A percentile compares a stretch with the other conserved stretches of the same genome.
Conservation (phyloP, 2,888 invertebrate genomes). For the Lepidocyrtoides sp. region DNA sequence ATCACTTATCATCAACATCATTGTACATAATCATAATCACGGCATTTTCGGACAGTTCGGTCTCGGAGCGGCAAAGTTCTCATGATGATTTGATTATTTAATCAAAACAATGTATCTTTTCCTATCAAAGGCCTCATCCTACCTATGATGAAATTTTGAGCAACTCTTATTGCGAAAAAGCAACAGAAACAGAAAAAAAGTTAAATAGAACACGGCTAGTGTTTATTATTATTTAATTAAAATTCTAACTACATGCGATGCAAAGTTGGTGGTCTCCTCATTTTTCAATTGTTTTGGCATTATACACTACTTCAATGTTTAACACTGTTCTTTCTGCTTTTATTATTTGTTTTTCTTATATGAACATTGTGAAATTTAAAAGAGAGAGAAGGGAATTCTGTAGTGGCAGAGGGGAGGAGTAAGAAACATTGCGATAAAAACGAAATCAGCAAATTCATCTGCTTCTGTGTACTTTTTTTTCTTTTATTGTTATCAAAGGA, state of each 20-base stretch:
- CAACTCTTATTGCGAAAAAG: constrained; percentile 3
- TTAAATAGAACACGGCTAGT: neutral
- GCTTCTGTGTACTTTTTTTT: constrained; percentile 23
- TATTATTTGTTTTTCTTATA: neutral
- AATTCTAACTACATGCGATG: neutral
- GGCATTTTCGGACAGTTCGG: constrained; percentile 25
- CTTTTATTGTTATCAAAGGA: constrained; percentile 53
- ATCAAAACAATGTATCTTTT: constrained; percentile 13
- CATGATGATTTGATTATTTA: constrained; percentile 54
- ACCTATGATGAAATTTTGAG: neutral
- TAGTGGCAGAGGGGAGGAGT: neutral
- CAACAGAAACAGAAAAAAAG: neutral
- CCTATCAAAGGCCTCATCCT: constrained; percentile 2
- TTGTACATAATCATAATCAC: constrained; percentile 23
- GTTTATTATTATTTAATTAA: constrained; percentile 35
- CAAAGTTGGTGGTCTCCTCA: constrained; percentile 3
- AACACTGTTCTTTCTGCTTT: neutral
- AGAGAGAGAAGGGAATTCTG: neutral
- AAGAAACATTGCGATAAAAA: constrained; percentile 36
- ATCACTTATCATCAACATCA: constrained; percentile 33
- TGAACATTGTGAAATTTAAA: neutral
- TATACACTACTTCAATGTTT: neutral
- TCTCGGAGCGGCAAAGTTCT: constrained; percentile 32
- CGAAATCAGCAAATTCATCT: constrained; percentile 62
- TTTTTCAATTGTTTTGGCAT: constrained; percentile 22